These are phyloP conservation scores for Drosophila orena DNA, from an alignment of 1,140 invertebrate species.

Conservation along the genomic window DNA sequence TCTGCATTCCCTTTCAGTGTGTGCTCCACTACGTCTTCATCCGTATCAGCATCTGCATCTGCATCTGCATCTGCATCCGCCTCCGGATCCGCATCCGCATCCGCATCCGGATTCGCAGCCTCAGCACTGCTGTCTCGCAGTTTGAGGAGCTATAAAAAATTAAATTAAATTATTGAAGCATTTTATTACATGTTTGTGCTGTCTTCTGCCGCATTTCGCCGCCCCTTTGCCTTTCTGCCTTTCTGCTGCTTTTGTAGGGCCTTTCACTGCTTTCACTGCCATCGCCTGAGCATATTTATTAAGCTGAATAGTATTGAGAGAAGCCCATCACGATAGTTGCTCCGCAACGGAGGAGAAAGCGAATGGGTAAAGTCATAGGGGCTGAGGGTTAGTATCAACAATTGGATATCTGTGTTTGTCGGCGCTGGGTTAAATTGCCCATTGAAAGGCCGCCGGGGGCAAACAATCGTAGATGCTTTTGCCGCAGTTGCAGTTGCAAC, in stretches of 20 bases:
- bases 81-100: constrained; percentile 4
- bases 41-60: constrained; percentile 1
- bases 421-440: constrained; percentile 67
- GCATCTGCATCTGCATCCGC: not conserved
- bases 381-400: constrained; percentile 45
- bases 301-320: constrained; percentile 69
- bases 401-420: constrained; percentile 52
- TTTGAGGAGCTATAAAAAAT: constrained; percentile 45
- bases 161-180: constrained; percentile 76
- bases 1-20: constrained; percentile 40
- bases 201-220: constrained; percentile 23
- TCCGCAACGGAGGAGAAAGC: constrained; percentile 7
- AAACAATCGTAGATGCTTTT: constrained; percentile 63
- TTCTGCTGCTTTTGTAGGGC: not conserved
- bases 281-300: constrained; percentile 61
- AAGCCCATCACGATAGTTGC: constrained; percentile 69
- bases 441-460: constrained; percentile 71
- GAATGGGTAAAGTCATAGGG: not conserved
- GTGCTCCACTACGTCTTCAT: constrained; percentile 8
- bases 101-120: too few species aligned
- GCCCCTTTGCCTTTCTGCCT: not conserved
- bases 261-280: not conserved
- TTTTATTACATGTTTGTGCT: constrained; percentile 70
- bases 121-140: constrained; percentile 7
- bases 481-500: constrained; percentile 36